Base-by-base conservation (phyloP, 2,797 vertebrate genomes). In the Anableps anableps region DNA sequence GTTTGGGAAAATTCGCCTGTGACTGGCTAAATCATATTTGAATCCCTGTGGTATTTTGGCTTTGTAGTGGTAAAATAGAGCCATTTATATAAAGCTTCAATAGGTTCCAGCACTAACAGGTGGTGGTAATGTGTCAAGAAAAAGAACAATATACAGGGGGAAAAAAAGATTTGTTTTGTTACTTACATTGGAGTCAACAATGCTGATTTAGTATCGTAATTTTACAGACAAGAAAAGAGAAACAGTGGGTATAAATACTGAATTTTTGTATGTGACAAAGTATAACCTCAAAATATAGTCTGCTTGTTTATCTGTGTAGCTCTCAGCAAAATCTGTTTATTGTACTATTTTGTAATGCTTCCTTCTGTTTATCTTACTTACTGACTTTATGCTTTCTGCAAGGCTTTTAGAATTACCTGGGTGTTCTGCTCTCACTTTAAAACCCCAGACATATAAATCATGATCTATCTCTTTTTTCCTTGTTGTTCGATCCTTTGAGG, bases 91-190 rank as follows among this genome's bases (percentile, higher is more conserved):
- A 29, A 45, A 45, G 13, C 14, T 47, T 71, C n/a, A 47, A 47
- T n/a, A 34, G 43, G 4, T 47, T 75, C 38, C 48, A 62, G 47
- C 60, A 0, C 53, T 29, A 55, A 68, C 75, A 81, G 47, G 70
- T 81, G 80, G 45, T 31, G 23, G 58, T 47, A 66, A 81, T 62
- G 50, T 66, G 17, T 26, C 60, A 23, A 55, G 23, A 82, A 74
- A 68, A 31, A 55, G 23, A 70, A 19, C 36, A 73, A 45, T 9
- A 14, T 48, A 41, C 13, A 10, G 38, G 48, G 55, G 6, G 21
- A 70, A 0, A 60, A 26, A 41, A 48, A 29, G 26, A 38, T 34
- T 36, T 71, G 47, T 29, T 68, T n/a, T 10, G 51, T 76, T n/a
- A 11, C 36, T 55, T 11, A 77, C 17, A 48, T 55, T 41, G 13